Conservation (phyloP, 2,113 vertebrate genomes). For the Corydoras maculifer region DNA sequence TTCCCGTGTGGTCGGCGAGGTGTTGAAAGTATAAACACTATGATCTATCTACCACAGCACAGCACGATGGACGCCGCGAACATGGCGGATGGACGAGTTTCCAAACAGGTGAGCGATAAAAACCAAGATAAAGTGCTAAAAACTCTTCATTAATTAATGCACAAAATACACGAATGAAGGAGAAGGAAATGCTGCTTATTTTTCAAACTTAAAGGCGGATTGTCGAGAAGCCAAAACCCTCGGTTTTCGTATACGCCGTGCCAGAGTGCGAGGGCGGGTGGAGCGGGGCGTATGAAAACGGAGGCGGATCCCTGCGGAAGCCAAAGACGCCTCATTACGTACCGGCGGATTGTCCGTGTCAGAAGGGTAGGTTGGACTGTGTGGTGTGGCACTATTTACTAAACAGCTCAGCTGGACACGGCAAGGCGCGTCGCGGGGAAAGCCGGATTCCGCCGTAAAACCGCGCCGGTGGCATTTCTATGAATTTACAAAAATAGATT, state of each 20-base stretch:
- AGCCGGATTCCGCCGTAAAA: background rate
- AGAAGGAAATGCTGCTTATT: constrained; percentile 48
- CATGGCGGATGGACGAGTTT: constrained; percentile 30
- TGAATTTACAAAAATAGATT: constrained; percentile 47
- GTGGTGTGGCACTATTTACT: no score
- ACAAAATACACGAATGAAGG: constrained; percentile 40
- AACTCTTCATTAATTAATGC: constrained; percentile 40
- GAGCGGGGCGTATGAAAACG: no score
- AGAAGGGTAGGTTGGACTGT: no score
- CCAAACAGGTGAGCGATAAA: constrained; percentile 59
- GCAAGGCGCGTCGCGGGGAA: no score
- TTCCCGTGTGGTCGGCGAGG: constrained; percentile 14
- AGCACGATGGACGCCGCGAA: constrained; percentile 40
- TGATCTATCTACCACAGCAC: constrained; percentile 30
- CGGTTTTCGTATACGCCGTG: no score
- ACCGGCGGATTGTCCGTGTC: no score
- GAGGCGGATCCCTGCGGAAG: no score
- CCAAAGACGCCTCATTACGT: no score
- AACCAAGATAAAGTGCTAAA: constrained; percentile 54
- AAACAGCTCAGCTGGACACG: no score
- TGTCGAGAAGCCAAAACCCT: constrained; percentile 47
- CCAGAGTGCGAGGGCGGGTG: no score
- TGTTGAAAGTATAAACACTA: constrained; percentile 28
- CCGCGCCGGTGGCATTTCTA: constrained; percentile 15
- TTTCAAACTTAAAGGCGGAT: constrained; percentile 53